Conservation (phyloP, 1,140 invertebrate genomes). For the Neuroterus valhalla region DNA sequence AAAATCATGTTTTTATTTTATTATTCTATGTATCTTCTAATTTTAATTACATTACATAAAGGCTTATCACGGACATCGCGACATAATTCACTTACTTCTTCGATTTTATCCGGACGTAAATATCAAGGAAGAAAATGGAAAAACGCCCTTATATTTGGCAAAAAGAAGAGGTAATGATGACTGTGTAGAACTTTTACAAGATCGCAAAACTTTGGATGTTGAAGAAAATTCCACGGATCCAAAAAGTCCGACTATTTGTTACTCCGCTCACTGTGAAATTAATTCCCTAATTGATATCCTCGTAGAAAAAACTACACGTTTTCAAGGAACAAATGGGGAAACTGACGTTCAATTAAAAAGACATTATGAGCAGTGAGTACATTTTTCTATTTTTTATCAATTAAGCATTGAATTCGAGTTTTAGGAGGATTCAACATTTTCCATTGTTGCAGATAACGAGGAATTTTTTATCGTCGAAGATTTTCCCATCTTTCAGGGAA, state of each 20-base stretch:
- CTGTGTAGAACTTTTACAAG: constrained; percentile 74
- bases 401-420: no score
- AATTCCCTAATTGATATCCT: background rate
- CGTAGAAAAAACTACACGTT: background rate
- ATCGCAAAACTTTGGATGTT: background rate
- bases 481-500: no score
- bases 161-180: constrained; percentile 76
- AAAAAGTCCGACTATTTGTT: background rate
- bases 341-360: background rate
- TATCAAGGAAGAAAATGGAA: constrained; percentile 76
- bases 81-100: constrained; percentile 75
- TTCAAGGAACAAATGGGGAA: background rate
- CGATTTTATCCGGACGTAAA: constrained; percentile 76
- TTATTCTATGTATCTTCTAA: no score
- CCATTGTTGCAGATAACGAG: no score
- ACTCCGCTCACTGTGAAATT: background rate
- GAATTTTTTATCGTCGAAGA: no score
- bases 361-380: background rate
- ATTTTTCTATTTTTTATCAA: no score
- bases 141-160: constrained; percentile 79
- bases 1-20: background rate
- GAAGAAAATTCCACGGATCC: background rate
- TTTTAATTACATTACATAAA: constrained; percentile 41
- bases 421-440: no score
- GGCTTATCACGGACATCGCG: constrained; percentile 76